A percentile compares a stretch with the other conserved stretches of the same genome.
Conservation (phyloP, 2,113 vertebrate species). For the Chaetops frenatus region DNA sequence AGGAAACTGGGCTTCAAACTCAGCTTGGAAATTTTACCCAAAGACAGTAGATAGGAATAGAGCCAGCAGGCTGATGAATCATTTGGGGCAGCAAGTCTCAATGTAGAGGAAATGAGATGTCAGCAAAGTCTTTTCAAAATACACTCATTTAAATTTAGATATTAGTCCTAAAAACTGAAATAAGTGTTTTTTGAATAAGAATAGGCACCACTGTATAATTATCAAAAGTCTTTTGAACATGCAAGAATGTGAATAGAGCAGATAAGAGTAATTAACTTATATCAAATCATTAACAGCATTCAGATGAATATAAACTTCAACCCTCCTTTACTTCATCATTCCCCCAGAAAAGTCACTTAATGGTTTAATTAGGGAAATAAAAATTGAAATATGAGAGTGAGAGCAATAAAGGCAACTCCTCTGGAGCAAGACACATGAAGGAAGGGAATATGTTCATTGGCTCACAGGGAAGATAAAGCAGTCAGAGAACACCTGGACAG, state of each 20-base stretch:
- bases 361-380: not conserved
- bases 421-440: not conserved
- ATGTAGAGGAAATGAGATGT: not conserved
- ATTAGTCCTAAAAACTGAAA: not conserved
- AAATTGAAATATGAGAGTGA: not conserved
- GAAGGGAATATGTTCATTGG: not conserved
- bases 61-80: not conserved
- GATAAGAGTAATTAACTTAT: not conserved
- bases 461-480: not conserved
- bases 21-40: not conserved
- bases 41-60: not conserved
- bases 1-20: not conserved
- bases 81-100: not conserved
- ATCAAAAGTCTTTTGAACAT: not conserved
- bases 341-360: not conserved
- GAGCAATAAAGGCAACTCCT: not conserved
- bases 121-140: not conserved
- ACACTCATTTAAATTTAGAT: not conserved
- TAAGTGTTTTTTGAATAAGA: not conserved
- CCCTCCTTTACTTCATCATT: not conserved
- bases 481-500: not conserved
- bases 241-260: not conserved
- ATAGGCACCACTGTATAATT: not conserved
- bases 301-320: not conserved
- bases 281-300: not conserved